A percentile compares a stretch with the other conserved stretches of the same genome.
These are phyloP conservation scores for Actinia equina DNA, from an alignment of 64 coral and sea anemone genomes.

Conservation along the genomic window DNA sequence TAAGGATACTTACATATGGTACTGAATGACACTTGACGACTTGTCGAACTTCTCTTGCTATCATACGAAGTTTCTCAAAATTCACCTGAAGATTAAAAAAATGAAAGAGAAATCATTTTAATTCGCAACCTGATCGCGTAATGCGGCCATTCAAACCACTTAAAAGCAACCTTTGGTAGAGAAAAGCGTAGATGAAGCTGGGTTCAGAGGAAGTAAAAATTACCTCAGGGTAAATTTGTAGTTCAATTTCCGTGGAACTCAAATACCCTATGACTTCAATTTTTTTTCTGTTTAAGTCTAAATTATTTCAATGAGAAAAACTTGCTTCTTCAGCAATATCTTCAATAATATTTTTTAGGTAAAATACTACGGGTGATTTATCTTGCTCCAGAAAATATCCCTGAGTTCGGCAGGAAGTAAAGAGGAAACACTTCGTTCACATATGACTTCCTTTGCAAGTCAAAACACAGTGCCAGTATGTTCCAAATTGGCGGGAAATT, in stretches of 20 bases:
- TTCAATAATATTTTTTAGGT: neutral
- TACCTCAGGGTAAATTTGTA: too few relatives aligned
- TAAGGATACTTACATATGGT: constrained; percentile 66
- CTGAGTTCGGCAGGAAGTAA: neutral
- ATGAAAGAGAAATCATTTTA: neutral
- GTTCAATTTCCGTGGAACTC: neutral
- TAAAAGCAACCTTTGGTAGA: neutral
- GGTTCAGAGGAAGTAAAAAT: too few relatives aligned
- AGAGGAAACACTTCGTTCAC: neutral
- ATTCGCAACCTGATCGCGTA: neutral
- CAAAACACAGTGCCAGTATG: too few relatives aligned
- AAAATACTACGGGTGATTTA: neutral
- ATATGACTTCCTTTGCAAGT: neutral
- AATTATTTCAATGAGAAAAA: neutral
- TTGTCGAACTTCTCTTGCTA: constrained; percentile 81
- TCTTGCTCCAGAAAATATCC: neutral
- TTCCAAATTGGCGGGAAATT: neutral
- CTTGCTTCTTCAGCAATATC: neutral
- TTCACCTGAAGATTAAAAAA: constrained; percentile 53
- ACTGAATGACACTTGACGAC: constrained; percentile 77
- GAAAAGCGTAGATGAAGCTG: neutral
- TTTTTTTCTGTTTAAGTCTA: neutral
- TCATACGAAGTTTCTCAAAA: constrained; percentile 91
- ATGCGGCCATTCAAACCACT: too few relatives aligned
- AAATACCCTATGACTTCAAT: neutral